Base-by-base conservation (phyloP, 2,797 vertebrate species). In the Syngnathus acus region DNA sequence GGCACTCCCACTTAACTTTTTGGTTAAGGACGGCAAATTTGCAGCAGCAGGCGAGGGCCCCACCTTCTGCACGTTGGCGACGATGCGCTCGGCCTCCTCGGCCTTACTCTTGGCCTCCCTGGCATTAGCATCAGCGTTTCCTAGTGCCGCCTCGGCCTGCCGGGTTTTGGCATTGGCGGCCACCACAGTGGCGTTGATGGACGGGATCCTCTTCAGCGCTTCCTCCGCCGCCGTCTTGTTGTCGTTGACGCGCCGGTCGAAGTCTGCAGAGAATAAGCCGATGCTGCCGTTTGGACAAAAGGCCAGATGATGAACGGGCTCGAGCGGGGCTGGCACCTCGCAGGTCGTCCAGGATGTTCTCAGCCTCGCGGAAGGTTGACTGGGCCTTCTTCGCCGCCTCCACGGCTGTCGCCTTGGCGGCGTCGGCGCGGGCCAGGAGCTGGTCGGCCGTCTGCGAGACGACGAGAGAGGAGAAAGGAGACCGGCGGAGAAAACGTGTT, bases 181-280 rank as follows among this genome's bases (percentile, higher is more conserved):
- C 0, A 78, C 79, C 14, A 99, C 95, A 37, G 92, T 98, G 71
- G 84, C 93, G 40, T 91, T 92, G 78, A 99, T 98, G 73, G 70
- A 69, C 0, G 97, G 96, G 68, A 99, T 96, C 78, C 88, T 94
- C 77, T 86, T 93, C 71, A 99, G 83, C 0, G 97, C 97, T 1
- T 96, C 95, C 74, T 98, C 95, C 0, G 97, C 97, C 0, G 97
- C 97, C 0, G 97, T 99, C 87, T 98, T 98, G 85, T 99, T 99
- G 76, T 99, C 96, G 0, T 98, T 97, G 63, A 99, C 97, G 0
- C 97, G 85, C 74, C 79, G 92, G 72, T 99, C 95, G 0, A 99
- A 99, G 82, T 99, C 97, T 99, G 55, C 26, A 6, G 8, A 14
- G 75, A 3, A 58, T 11, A 16, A 42, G 9, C 32, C 32, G 32